A percentile compares a stretch with the other conserved stretches of the same genome.
Conservation (phyloP, 1,140 invertebrate genomes). For the Dendrolimus kikuchii region DNA sequence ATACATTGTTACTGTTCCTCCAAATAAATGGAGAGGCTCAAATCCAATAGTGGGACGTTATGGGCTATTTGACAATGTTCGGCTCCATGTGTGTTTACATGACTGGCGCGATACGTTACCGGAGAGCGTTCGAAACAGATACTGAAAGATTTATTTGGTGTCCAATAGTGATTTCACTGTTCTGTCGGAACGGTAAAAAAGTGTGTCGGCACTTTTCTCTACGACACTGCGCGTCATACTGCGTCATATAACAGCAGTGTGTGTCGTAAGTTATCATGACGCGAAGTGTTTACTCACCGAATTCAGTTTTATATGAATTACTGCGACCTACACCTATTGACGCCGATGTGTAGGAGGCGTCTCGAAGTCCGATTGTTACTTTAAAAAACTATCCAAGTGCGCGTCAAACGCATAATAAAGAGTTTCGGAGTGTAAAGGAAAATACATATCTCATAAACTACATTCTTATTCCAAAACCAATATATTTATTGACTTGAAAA, state of each 20-base stretch:
- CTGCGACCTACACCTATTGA: constrained; percentile 6
- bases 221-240: neutral
- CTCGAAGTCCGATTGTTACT: neutral
- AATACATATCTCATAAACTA: neutral
- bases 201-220: constrained; percentile 1
- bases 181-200: neutral
- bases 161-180: neutral
- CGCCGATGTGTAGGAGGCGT: constrained; percentile 1
- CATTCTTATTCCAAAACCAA: no score
- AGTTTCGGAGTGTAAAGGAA: no score
- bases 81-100: no score
- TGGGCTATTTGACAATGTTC: no score
- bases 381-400: neutral
- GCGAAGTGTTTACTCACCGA: constrained; percentile 6
- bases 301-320: constrained; percentile 6
- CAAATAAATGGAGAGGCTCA: no score
- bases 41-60: no score
- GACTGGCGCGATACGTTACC: no score
- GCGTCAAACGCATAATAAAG: no score
- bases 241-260: constrained; percentile 7
- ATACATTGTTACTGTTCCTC: no score
- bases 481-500: no score
- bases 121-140: no score
- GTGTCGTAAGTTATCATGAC: constrained; percentile 6
- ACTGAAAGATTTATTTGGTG: no score